phyloP scores from a whole-genome alignment of 2,113 vertebrate genomes.

The Myanophis thanlyinensis region DNA sequence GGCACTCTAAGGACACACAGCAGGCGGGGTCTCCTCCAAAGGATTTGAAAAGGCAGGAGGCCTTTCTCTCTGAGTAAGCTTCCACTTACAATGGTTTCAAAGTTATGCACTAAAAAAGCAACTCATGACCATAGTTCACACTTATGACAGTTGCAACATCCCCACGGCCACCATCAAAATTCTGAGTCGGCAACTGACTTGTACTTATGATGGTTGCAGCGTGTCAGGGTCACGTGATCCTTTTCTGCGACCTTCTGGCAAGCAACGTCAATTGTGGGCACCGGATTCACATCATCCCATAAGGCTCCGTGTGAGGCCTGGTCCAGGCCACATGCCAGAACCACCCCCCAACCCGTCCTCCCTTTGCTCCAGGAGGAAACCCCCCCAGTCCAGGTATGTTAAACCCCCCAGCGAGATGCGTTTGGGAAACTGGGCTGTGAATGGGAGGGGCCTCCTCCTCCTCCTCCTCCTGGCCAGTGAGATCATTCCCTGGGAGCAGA shows the following conservation, averaged over 20 bases:
- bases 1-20: fast-evolving
- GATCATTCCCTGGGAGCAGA: not conserved
- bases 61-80: not conserved
- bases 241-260: not conserved
- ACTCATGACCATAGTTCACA: not conserved
- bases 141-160: not conserved
- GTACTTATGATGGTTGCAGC: fast-evolving
- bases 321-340: not conserved
- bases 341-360: not conserved
- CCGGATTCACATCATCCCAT: not conserved
- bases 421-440: not conserved
- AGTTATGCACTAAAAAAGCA: not conserved
- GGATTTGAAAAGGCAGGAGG: not conserved
- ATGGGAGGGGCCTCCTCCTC: no score
- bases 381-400: not conserved
- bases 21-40: not conserved
- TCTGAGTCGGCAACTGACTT: fast-evolving
- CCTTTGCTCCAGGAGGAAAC: no score
- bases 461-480: no score
- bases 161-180: no score
- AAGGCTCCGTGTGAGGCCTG: not conserved
- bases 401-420: not conserved
- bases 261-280: not conserved
- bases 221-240: not conserved
- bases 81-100: not conserved